Base-by-base conservation (phyloP, 2,797 vertebrate species). In the Prionace glauca region DNA sequence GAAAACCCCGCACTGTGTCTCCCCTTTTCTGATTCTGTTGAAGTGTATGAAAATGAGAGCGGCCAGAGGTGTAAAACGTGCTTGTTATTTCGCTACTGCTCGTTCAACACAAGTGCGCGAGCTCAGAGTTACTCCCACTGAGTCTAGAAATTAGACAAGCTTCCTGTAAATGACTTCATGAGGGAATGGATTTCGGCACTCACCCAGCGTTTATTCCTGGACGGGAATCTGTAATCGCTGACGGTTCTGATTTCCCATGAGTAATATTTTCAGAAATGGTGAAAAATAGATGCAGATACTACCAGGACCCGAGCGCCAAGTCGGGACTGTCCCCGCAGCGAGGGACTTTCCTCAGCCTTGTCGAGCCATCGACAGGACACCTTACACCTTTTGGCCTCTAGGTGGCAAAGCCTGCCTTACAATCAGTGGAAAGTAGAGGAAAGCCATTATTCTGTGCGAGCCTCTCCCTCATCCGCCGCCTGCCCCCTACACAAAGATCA, bases 321-420 rank as follows among this genome's bases (percentile, higher is more conserved):
- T 20, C 56, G 93, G 93, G 93, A 72, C 93, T 2, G 93, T 95
- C 93, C 93, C 93, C 1, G 0, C 3, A 0, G 14, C 32, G 0
- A 3, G 93, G 93, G 93, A 95, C 93, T 95, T 95, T 95, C 93
- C 71, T 95, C 71, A 0, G 3, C 45, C n/a, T 32, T n/a, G 14
- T 16, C 9, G 24, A 26, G 26, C 93, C 71, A 77, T 94, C 26
- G 29, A 9, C 4, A 9, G 14, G 36, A 24, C 1, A 65, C 32
- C 14, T n/a, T 74, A 32, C 71, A 77, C 0, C 14, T 22, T 8
- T 32, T 16, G 32, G 32, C 93, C 93, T 56, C 93, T 95, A 95
- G 93, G 93, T 77, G 93, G 93, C 93, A 77, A 77, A 74, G 16
- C 45, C 16, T 56, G 4, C 69, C 71, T 95, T 45, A 29, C 10